These are phyloP conservation scores for Leptopilina drosophilae DNA, from an alignment of 2,888 invertebrate species.

Conservation along the genomic window DNA sequence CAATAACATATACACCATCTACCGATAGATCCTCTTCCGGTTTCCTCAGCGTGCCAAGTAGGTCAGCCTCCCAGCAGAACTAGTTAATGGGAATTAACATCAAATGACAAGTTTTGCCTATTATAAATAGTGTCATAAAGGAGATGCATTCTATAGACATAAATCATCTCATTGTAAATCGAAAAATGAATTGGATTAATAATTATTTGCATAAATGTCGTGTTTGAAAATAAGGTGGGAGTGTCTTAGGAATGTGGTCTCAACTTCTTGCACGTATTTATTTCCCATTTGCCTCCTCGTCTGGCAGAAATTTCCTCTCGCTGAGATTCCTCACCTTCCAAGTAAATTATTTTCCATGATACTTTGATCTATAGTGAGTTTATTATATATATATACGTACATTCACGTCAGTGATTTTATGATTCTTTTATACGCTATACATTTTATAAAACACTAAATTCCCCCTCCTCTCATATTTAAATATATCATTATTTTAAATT, in stretches of 20 bases:
- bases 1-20: slow-evolving; percentile 21
- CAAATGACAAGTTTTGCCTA: slow-evolving; percentile 48
- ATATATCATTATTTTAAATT: no score
- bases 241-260: slow-evolving; percentile 72
- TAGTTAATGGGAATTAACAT: slow-evolving; percentile 55
- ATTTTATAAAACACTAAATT: no score
- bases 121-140: not conserved
- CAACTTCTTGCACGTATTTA: slow-evolving; percentile 61
- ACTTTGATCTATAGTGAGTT: not conserved
- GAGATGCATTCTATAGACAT: slow-evolving; percentile 40
- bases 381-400: not conserved
- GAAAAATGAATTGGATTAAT: slow-evolving; percentile 49
- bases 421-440: not conserved
- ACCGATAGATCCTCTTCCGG: slow-evolving; percentile 57
- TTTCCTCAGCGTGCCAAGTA: slow-evolving; percentile 61
- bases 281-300: slow-evolving; percentile 64
- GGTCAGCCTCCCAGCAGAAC: slow-evolving; percentile 59
- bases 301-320: slow-evolving; percentile 53
- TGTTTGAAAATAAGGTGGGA: slow-evolving; percentile 62
- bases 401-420: not conserved
- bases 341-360: slow-evolving; percentile 49
- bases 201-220: slow-evolving; percentile 52
- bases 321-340: slow-evolving; percentile 38
- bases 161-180: slow-evolving; percentile 4
- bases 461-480: no score